Evolutionary conservation across 2,113 vertebrate species (phyloP).

Genomic region (Zonotrichia leucophrys): DNA sequence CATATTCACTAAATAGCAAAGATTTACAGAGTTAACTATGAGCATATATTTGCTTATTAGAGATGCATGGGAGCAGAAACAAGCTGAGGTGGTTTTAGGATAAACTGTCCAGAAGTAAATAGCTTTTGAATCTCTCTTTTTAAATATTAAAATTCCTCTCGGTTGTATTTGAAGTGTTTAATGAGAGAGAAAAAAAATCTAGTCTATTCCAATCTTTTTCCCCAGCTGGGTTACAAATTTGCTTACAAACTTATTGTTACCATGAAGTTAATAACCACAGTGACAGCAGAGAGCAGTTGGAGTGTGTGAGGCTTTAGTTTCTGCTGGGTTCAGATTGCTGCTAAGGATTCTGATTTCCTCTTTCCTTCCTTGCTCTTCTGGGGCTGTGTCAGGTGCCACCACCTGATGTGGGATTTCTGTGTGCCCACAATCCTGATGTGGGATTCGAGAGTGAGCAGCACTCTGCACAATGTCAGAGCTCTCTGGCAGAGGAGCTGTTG

Average conservation of each 20-base stretch:
- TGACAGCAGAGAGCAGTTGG: slow-evolving; percentile 14
- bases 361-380: background rate
- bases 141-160: slow-evolving; percentile 44
- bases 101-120: slow-evolving; percentile 11
- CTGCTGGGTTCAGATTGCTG: background rate
- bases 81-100: background rate
- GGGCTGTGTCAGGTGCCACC: background rate
- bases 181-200: background rate
- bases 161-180: slow-evolving; percentile 21
- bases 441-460: accelerated
- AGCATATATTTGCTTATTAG: slow-evolving; percentile 25
- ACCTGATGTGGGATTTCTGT: background rate
- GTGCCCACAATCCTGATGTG: background rate
- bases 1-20: background rate
- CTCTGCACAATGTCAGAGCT: background rate
- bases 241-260: slow-evolving; percentile 14
- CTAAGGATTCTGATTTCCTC: background rate
- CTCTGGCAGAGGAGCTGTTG: background rate
- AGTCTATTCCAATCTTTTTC: background rate
- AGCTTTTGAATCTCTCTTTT: slow-evolving; percentile 21
- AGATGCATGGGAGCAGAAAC: background rate
- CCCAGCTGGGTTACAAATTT: slow-evolving; percentile 26
- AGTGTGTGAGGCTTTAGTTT: background rate
- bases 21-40: background rate
- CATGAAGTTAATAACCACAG: background rate